These are phyloP conservation scores for Smithornis capensis DNA, from an alignment of 2,113 vertebrate genomes.

Conservation along the genomic window DNA sequence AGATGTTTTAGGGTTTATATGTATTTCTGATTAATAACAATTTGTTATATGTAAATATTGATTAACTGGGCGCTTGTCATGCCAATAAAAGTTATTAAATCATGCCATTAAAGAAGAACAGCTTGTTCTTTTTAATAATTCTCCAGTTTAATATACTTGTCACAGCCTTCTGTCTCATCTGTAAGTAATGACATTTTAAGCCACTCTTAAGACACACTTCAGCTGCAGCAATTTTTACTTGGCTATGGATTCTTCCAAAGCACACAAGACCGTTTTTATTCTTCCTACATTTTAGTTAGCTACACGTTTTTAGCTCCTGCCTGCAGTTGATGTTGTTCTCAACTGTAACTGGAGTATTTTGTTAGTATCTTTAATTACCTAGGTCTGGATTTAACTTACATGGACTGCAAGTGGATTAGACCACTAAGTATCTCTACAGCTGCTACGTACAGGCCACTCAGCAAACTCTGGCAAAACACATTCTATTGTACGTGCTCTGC, in stretches of 20 bases:
- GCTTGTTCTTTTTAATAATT: neutral
- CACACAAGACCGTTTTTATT: neutral
- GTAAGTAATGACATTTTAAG: neutral
- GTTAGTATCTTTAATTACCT: neutral
- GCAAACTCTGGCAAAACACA: neutral
- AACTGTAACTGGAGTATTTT: neutral
- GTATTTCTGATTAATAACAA: neutral
- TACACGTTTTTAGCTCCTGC: neutral
- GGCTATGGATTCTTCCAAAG: neutral
- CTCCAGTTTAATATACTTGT: neutral
- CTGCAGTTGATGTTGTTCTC: neutral
- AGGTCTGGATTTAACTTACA: neutral
- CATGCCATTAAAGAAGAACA: neutral
- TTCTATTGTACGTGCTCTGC: neutral
- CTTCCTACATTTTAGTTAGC: neutral
- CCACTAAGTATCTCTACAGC: neutral
- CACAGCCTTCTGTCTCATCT: neutral
- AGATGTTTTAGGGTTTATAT: neutral
- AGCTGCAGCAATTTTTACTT: neutral
- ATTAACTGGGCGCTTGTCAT: neutral
- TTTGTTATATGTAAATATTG: neutral
- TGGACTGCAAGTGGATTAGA: neutral
- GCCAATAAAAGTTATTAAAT: neutral
- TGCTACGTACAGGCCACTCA: neutral
- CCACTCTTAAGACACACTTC: neutral